These are phyloP conservation scores for Caenorhabditis remanei DNA, from an alignment of 1,140 invertebrate genomes.

Conservation along the genomic window DNA sequence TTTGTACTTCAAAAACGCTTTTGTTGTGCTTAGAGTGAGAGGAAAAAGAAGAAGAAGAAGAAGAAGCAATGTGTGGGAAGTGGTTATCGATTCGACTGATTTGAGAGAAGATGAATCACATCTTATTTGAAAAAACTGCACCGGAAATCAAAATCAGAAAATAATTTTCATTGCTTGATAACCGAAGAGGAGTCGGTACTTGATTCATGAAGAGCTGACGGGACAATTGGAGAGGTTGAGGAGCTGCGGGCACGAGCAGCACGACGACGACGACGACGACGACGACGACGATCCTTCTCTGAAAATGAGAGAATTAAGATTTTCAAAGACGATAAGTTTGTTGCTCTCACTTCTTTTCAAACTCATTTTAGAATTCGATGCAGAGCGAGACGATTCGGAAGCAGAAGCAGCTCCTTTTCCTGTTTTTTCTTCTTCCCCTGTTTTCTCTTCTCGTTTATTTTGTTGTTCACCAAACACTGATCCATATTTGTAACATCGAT, in stretches of 20 bases:
- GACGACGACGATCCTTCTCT: slow-evolving; percentile 27
- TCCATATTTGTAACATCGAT: slow-evolving; percentile 51
- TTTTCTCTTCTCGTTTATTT: background rate
- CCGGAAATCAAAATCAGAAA: background rate
- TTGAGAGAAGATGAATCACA: slow-evolving; percentile 8
- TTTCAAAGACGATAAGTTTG: background rate
- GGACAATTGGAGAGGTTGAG: background rate
- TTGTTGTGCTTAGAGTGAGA: slow-evolving; percentile 18
- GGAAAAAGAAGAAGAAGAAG: background rate
- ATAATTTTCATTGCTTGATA: background rate
- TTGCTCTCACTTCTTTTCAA: background rate
- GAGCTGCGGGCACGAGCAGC: background rate
- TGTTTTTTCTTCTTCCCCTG: background rate
- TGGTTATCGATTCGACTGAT: slow-evolving; percentile 9
- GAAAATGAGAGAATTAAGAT: background rate
- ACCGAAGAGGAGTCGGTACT: slow-evolving; percentile 31
- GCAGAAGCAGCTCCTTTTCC: no score
- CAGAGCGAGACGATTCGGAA: background rate
- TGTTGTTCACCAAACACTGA: background rate
- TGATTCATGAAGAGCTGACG: slow-evolving; percentile 12
- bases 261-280: background rate
- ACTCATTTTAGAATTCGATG: background rate
- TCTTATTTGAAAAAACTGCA: background rate
- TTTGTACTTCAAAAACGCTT: slow-evolving; percentile 44
- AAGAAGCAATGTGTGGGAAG: slow-evolving; percentile 24